These are phyloP conservation scores for Pollenia amentaria DNA, from an alignment of 2,888 invertebrate species.

Conservation along the genomic window DNA sequence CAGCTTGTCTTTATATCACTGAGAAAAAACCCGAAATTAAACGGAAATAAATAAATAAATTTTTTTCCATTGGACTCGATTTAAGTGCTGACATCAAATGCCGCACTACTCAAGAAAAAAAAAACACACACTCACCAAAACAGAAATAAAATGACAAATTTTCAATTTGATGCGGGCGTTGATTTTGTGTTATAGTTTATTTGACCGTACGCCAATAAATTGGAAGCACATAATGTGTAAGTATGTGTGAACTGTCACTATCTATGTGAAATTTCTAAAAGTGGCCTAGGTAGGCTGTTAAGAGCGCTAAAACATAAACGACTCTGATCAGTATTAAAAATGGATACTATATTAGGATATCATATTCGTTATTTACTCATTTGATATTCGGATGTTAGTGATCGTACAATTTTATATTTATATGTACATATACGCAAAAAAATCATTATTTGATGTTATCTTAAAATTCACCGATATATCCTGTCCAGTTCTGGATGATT, in stretches of 20 bases:
- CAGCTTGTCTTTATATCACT: conserved; percentile 25
- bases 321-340: no score
- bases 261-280: not conserved
- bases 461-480: no score
- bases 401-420: no score
- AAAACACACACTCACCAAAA: not conserved
- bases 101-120: not conserved
- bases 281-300: not conserved
- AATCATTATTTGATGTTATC: no score
- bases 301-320: no score
- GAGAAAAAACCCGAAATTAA: not conserved
- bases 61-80: conserved; percentile 24
- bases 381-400: no score
- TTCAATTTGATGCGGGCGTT: conserved; percentile 40
- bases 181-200: conserved; percentile 6
- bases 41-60: conserved; percentile 53
- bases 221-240: not conserved
- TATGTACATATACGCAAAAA: no score
- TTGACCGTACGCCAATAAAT: conserved; percentile 15
- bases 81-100: conserved; percentile 23
- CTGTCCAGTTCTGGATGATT: no score
- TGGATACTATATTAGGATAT: no score
- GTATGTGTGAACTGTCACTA: not conserved
- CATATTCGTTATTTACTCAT: no score
- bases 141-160: conserved; percentile 17